These are phyloP conservation scores for Seriola rivoliana DNA, from an alignment of 2,113 vertebrate species.

Conservation along the genomic window DNA sequence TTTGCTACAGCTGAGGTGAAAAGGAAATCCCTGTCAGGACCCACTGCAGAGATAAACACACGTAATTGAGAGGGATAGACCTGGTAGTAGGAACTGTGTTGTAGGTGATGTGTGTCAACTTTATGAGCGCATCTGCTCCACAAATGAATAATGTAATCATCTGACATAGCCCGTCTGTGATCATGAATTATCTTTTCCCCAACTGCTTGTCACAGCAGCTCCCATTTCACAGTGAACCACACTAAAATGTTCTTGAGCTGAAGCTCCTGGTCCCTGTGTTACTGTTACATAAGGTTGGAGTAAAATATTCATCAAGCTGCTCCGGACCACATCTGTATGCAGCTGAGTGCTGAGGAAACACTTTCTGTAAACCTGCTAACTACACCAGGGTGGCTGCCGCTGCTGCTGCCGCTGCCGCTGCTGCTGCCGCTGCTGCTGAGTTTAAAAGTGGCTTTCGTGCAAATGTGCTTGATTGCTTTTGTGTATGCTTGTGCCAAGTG, in stretches of 20 bases:
- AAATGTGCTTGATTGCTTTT: constrained; percentile 64
- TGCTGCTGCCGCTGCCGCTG: constrained; percentile 43
- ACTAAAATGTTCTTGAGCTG: constrained; percentile 56
- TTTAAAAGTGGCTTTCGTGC: constrained; percentile 53
- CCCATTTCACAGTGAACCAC: constrained; percentile 49
- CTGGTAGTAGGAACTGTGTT: constrained; percentile 22
- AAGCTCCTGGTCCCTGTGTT: constrained; percentile 60
- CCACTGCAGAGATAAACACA: constrained; percentile 14
- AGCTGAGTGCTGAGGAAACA: constrained; percentile 77
- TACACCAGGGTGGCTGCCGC: constrained; percentile 54
- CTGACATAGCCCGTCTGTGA: constrained; percentile 60
- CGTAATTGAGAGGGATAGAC: constrained; percentile 11
- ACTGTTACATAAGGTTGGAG: constrained; percentile 73
- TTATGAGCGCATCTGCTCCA: constrained; percentile 29
- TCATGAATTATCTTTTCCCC: constrained; percentile 68
- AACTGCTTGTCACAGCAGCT: constrained; percentile 56
- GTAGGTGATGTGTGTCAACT: constrained; percentile 46
- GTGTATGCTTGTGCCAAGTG: neutral
- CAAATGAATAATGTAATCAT: constrained; percentile 68
- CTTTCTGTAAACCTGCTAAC: constrained; percentile 75
- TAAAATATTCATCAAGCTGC: constrained; percentile 83
- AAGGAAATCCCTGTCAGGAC: constrained; percentile 40
- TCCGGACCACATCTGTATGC: constrained; percentile 76
- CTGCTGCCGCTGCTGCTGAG: constrained; percentile 34
- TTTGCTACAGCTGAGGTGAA: constrained; percentile 24